These are phyloP conservation scores for Tenrec ecaudatus DNA, from an alignment of 2,113 vertebrate species.

Conservation along the genomic window DNA sequence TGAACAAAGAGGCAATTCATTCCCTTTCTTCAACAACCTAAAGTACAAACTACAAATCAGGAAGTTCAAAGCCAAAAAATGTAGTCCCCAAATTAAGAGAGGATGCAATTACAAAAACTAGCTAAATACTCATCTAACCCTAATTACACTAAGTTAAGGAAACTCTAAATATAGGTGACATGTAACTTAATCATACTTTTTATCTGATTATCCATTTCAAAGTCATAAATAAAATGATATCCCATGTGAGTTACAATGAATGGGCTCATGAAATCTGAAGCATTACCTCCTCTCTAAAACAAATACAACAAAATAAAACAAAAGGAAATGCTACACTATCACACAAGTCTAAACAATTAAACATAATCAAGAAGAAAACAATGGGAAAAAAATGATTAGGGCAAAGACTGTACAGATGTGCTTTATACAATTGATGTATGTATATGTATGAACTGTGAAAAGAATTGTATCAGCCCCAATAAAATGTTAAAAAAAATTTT, in stretches of 20 bases:
- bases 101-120: conserved; percentile 65
- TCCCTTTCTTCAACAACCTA: conserved; percentile 36
- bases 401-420: no score
- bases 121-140: conserved; percentile 35
- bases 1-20: neutral
- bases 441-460: no score
- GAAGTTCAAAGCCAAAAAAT: conserved; percentile 59
- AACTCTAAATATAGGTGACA: conserved; percentile 68
- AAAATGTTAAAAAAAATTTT: no score
- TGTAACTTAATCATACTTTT: conserved; percentile 60
- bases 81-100: conserved; percentile 61
- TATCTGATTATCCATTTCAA: conserved; percentile 58
- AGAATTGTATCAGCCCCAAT: no score
- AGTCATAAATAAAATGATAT: conserved; percentile 56
- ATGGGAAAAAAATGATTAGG: no score
- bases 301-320: conserved; percentile 39
- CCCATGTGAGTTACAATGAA: conserved; percentile 21
- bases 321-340: conserved; percentile 36
- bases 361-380: conserved; percentile 5
- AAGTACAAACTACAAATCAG: conserved; percentile 64
- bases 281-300: conserved; percentile 30
- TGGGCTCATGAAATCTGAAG: conserved; percentile 34
- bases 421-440: no score
- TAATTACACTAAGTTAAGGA: conserved; percentile 66
- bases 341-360: conserved; percentile 26